phyloP scores from a whole-genome alignment of 2,113 vertebrate species.

The Hippolais icterina region DNA sequence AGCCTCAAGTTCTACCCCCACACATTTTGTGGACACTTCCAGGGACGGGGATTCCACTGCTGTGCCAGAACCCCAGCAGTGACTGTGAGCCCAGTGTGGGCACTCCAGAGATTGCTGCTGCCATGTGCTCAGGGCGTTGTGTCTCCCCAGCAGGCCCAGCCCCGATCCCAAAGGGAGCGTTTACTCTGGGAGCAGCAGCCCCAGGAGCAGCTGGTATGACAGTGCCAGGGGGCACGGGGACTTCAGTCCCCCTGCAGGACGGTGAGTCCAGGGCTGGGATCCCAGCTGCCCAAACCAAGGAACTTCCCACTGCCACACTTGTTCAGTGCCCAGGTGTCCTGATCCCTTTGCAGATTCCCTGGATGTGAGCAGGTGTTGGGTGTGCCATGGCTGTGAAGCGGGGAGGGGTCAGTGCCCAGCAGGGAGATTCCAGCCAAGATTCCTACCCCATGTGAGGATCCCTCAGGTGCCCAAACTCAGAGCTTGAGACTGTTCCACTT shows the following conservation, averaged over 20 bases:
- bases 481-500: conserved; percentile 19
- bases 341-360: fast-evolving
- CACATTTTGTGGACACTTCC: not conserved
- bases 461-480: not conserved
- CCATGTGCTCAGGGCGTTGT: not conserved
- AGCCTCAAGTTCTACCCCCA: not conserved
- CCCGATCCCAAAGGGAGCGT: not conserved
- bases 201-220: conserved; percentile 13
- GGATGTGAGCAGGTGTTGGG: not conserved
- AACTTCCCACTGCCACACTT: not conserved
- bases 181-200: conserved; percentile 19
- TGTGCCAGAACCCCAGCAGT: fast-evolving
- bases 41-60: fast-evolving
- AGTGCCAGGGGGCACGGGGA: not conserved
- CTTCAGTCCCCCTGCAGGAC: not conserved
- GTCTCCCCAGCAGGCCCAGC: not conserved
- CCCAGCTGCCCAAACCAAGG: not conserved
- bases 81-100: fast-evolving
- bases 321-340: not conserved
- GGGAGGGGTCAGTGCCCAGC: not conserved
- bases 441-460: not conserved
- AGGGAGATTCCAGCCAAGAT: not conserved
- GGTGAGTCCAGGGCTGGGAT: not conserved
- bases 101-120: not conserved
- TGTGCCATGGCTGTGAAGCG: not conserved